Conservation (phyloP, 2,113 vertebrate species). For the Hippopotamus amphibius region DNA sequence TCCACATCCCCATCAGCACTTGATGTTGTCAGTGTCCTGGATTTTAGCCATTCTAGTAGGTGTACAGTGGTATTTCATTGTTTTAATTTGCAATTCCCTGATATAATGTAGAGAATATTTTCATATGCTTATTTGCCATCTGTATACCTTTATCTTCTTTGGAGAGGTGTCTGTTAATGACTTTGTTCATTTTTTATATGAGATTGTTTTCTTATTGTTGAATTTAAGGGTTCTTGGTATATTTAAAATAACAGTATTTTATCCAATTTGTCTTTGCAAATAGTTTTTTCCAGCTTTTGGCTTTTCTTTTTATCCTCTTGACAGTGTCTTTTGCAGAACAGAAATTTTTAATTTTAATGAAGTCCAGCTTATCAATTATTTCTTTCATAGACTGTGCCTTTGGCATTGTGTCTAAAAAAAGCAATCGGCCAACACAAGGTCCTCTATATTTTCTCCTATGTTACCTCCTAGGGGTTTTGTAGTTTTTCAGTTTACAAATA, state of each 20-base stretch:
- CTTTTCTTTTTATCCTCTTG: not conserved
- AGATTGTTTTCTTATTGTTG: not conserved
- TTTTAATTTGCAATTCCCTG: not conserved
- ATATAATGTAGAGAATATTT: not conserved
- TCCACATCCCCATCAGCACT: too few relatives aligned
- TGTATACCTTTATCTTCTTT: not conserved
- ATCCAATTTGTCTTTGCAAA: not conserved
- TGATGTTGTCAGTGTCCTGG: not conserved
- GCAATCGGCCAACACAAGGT: not conserved
- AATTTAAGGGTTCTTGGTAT: not conserved
- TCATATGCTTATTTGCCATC: too few relatives aligned
- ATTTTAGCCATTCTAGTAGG: not conserved
- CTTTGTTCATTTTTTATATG: not conserved
- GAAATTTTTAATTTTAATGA: too few relatives aligned
- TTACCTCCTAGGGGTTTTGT: too few relatives aligned
- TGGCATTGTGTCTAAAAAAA: not conserved
- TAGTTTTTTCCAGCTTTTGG: not conserved
- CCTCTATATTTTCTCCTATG: not conserved
- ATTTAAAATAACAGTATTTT: not conserved
- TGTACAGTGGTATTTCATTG: not conserved
- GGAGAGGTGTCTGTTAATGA: not conserved
- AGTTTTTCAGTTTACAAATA: not conserved
- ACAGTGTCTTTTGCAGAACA: too few relatives aligned
- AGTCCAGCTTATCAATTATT: not conserved
- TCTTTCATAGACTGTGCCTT: not conserved